phyloP scores from a whole-genome alignment of 2,113 vertebrate species.

The Amia ocellicauda region DNA sequence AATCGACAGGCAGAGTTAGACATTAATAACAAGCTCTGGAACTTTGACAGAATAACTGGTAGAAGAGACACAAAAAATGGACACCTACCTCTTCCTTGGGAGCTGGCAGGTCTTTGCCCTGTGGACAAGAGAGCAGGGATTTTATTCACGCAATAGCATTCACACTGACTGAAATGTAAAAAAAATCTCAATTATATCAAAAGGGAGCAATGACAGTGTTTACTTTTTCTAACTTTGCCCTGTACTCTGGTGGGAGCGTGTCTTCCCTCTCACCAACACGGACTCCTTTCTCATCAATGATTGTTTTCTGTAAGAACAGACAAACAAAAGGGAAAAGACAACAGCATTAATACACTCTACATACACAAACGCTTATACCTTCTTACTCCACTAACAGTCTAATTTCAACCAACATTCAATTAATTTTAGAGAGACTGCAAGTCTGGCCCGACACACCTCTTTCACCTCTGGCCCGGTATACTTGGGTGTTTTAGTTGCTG shows the following conservation, averaged over 20 bases:
- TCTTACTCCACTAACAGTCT: no score
- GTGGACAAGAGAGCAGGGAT: slow-evolving; percentile 27
- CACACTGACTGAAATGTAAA: not conserved
- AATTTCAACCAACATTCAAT: no score
- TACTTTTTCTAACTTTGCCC: slow-evolving; percentile 27
- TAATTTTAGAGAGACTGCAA: no score
- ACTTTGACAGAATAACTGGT: no score
- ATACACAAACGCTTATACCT: no score
- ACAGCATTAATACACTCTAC: no score
- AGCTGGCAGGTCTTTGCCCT: slow-evolving; percentile 41
- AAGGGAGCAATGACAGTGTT: no score
- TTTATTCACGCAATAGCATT: no score
- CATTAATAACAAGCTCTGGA: no score
- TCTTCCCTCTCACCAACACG: slow-evolving; percentile 56
- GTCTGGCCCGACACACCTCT: slow-evolving; percentile 47
- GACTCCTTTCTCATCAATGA: slow-evolving; percentile 50
- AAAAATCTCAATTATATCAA: not conserved
- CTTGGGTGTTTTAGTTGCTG: slow-evolving; percentile 26
- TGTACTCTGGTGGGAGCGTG: slow-evolving; percentile 51
- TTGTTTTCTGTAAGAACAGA: no score
- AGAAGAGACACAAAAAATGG: not conserved
- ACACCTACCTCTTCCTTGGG: slow-evolving; percentile 42
- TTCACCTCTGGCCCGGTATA: slow-evolving; percentile 58
- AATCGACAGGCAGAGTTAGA: no score
- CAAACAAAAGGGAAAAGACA: no score